A percentile compares a stretch with the other conserved stretches of the same genome.
Evolutionary conservation across 2,113 vertebrate species (phyloP).

Genomic region (Lethenteron reissneri): DNA sequence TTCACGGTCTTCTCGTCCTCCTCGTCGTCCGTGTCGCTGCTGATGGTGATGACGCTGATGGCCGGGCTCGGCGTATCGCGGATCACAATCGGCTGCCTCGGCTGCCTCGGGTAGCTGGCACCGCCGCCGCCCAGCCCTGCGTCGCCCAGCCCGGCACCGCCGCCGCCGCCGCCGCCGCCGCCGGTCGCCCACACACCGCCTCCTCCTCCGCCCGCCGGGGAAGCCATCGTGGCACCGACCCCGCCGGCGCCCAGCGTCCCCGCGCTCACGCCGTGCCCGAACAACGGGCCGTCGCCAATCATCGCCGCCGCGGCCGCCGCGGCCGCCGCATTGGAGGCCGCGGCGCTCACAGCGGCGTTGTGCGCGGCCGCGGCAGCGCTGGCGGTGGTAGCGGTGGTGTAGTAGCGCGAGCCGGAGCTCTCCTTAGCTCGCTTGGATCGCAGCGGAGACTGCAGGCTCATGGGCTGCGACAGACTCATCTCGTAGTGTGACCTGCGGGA

Average conservation of each 20-base stretch:
- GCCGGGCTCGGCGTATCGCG: slow-evolving; percentile 89
- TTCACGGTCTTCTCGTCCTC: slow-evolving; percentile 70
- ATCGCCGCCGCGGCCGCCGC: too few relatives aligned
- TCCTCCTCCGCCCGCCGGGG: too few relatives aligned
- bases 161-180: too few relatives aligned
- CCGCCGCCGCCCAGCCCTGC: too few relatives aligned
- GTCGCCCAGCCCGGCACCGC: too few relatives aligned
- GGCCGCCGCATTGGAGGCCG: too few relatives aligned
- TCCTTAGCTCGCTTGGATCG: slow-evolving; percentile 91
- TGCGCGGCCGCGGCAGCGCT: slow-evolving; percentile 35
- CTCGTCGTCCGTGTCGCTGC: slow-evolving; percentile 92
- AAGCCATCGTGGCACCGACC: too few relatives aligned
- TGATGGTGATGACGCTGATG: slow-evolving; percentile 98
- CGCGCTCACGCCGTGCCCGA: too few relatives aligned
- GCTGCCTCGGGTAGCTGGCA: slow-evolving; percentile 10
- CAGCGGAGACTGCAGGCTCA: slow-evolving; percentile 47
- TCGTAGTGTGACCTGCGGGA: slow-evolving; percentile 47
- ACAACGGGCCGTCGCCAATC: too few relatives aligned
- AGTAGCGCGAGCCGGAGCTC: slow-evolving; percentile 60
- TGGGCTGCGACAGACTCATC: slow-evolving; percentile 61
- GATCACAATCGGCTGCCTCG: slow-evolving; percentile 84
- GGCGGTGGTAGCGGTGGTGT: slow-evolving; percentile 29
- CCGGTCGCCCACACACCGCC: too few relatives aligned
- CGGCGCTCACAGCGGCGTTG: slow-evolving; percentile 24
- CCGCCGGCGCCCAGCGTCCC: too few relatives aligned